Base-by-base conservation (phyloP, 2,113 vertebrate genomes). In the Melanerpes aurifrons region DNA sequence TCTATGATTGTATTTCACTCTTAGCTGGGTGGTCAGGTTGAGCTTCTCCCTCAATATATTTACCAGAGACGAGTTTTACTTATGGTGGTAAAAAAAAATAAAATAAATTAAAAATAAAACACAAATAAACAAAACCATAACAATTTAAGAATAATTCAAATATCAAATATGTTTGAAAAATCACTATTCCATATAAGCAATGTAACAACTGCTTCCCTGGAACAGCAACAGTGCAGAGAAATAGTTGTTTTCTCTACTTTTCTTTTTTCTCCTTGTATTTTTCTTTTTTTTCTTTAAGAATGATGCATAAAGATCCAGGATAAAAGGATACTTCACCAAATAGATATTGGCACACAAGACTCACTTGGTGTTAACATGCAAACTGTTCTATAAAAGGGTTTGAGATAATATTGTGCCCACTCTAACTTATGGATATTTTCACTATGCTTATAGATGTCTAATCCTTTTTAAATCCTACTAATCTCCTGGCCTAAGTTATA, bases 391-490 rank as follows among this genome's bases (percentile, higher is more conserved):
- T 50, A 50, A 79, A 64, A 76, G 9, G 1, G 9, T 67, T 90
- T 71, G 43, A 90, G 54, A 58, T 63, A 43, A 26, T 68, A 45
- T 68, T 77, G 31, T 31, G 35, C 80, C 14, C 25, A 28, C n/a
- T 35, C 37, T 71, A 83, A 8, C 13, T 91, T 87, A 80, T 66
- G 69, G 66, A 66, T 86, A 89, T 91, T 71, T 92, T 86, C 15
- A 59, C 89, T 91, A 68, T 35, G 15, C 54, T 37, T 85, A 75
- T 78, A 69, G 7, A 45, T 28, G 14, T 66, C 20, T 86, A 90
- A 95, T 88, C 18, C 24, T 82, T 89, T 91, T 71, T 58, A 19
- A 66, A 95, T 69, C 54, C 54, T 83, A 50, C 40, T 91, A 69
- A 91, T 83, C 89, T 94, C 75, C 77, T 91, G 45, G 31, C 48